Conservation (phyloP, 2,113 vertebrate genomes). For the Taxidea taxus region DNA sequence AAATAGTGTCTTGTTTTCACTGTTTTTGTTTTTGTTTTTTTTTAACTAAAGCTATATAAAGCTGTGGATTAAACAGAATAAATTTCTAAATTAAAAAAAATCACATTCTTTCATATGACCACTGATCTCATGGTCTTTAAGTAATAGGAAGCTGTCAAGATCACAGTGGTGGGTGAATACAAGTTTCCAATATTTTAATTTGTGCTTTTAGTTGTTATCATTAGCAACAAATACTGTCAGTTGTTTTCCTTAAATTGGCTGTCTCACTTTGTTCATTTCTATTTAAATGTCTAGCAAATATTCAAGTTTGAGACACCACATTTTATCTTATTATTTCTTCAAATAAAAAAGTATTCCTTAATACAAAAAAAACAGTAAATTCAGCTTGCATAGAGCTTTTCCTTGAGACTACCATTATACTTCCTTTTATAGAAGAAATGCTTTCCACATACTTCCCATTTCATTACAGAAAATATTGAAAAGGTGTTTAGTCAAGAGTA, state of each 20-base stretch:
- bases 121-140: neutral
- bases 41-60: too few relatives aligned
- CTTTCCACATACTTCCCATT: neutral
- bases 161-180: neutral
- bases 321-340: neutral
- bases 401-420: neutral
- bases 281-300: neutral
- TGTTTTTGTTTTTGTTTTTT: conserved; percentile 69
- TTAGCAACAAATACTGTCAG: neutral
- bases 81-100: too few relatives aligned
- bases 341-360: neutral
- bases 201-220: neutral
- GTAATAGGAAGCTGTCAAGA: neutral
- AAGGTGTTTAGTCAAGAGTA: neutral
- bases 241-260: neutral
- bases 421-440: neutral
- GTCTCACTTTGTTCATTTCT: neutral
- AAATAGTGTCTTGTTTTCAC: conserved; percentile 93
- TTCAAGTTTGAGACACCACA: neutral
- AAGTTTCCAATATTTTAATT: neutral
- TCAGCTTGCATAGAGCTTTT: neutral
- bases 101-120: neutral
- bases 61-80: too few relatives aligned
- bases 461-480: neutral
- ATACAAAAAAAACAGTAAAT: neutral